These are phyloP conservation scores for Leptopterna dolabrata DNA, from an alignment of 2,888 invertebrate species.

Conservation along the genomic window DNA sequence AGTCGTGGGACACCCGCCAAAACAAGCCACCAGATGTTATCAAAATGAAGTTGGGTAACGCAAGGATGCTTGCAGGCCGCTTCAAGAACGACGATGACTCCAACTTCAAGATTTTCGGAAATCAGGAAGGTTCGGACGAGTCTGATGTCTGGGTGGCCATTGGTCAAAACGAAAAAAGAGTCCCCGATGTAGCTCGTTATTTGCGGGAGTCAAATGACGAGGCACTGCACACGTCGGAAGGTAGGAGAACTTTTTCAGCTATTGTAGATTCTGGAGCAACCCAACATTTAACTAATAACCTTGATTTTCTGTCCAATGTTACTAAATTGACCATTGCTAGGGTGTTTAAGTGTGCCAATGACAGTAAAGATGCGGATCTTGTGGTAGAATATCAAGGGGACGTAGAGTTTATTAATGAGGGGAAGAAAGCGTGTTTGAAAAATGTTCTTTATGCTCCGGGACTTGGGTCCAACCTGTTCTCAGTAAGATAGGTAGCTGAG, in stretches of 20 bases:
- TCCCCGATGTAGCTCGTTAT: not conserved
- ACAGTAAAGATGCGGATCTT: not conserved
- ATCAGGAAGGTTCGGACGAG: not conserved
- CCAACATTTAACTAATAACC: not conserved
- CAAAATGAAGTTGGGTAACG: not conserved
- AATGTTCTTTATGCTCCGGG: slow-evolving; percentile 2
- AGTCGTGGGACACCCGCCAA: not conserved
- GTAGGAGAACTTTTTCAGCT: not conserved
- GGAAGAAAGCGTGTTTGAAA: not conserved
- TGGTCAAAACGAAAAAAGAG: not conserved
- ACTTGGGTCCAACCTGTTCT: not conserved
- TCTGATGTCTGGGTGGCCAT: not conserved
- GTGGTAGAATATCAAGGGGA: not conserved
- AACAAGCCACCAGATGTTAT: not conserved
- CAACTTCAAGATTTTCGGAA: not conserved
- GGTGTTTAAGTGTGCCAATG: slow-evolving; percentile 8
- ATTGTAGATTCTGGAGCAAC: not conserved
- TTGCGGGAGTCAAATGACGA: not conserved
- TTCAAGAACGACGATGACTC: not conserved
- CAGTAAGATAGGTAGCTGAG: too few relatives aligned
- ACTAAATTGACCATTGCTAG: not conserved
- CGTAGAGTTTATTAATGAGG: not conserved
- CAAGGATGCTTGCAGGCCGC: not conserved
- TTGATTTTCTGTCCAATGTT: not conserved
- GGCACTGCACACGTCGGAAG: not conserved